Evolutionary conservation across 2,113 vertebrate genomes (phyloP), one percentile per base, ranked within the genome.

Genomic region (Podarcis muralis): DNA sequence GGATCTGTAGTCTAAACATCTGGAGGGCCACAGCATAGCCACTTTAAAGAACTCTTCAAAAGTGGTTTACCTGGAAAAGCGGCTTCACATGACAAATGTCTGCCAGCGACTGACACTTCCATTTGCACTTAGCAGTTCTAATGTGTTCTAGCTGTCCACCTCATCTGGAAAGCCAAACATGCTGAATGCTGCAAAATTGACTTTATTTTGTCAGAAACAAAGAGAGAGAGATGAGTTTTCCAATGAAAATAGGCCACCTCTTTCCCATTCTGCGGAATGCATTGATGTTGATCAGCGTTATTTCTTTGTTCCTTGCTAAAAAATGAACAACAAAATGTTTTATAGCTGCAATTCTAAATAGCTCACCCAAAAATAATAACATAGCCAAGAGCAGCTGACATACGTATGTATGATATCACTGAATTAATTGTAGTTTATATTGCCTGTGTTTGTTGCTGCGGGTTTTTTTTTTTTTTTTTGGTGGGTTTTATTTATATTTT

Each of bases 391-490:
- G 59, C 93, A 95, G 82, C 35, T 94, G 89, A 92, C 89, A 90
- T 86, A 88, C 80, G 62, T 91, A 82, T 13, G 71, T 90, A 89
- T 68, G 48, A 95, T 77, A 7, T 6, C 74, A 92, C 93, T 89
- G 95, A 95, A 94, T 96, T 95, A 96, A 93, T 90, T 90, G 86
- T 53, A 18, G 62, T 91, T 96, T 96, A 92, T 82, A 88, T 92
- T 94, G 75, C 12, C 79, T 80, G 75, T 59, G 57, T 40, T 7
- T 62, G 57, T 75, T 77, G 75, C n/a, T 74, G 20, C 35, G 20
- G 12, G 16, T 23, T 78, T 53, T 48, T 53, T 12, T 53, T 8
- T n/a, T 66, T 35, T 68, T 53, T 12, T 53, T 0, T 11, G 11
- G 48, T 11, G 48, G 2, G 48, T 2, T 48, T 48, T 53, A 53